A percentile compares a stretch with the other conserved stretches of the same genome.
These are phyloP conservation scores for Junonia oenone DNA, from an alignment of 2,888 invertebrate genomes.

Conservation along the genomic window DNA sequence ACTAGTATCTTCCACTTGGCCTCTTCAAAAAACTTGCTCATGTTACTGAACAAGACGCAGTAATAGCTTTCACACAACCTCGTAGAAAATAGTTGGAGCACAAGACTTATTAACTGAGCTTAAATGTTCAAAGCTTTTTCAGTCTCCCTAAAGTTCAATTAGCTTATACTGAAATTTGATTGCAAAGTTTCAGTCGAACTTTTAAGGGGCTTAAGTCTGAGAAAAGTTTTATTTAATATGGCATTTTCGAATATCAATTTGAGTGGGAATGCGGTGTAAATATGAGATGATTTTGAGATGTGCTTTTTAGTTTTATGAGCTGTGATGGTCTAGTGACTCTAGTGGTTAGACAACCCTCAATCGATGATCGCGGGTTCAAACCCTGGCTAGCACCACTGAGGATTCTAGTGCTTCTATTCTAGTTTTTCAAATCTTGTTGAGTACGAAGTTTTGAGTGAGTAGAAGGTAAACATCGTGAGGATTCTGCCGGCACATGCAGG, in stretches of 20 bases:
- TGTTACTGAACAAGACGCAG: conserved; percentile 1
- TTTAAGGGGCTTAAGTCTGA: conserved; percentile 54
- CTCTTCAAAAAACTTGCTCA: neutral
- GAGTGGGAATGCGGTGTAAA: neutral
- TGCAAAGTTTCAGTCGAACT: conserved; percentile 55
- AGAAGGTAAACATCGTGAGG: too few species aligned
- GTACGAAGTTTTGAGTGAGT: too few species aligned
- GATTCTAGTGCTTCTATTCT: too few species aligned
- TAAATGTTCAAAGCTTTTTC: conserved; percentile 46
- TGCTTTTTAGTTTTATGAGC: too few species aligned
- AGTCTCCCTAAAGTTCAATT: conserved; percentile 57
- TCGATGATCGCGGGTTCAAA: too few species aligned
- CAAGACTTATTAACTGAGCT: conserved; percentile 35
- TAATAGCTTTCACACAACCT: neutral
- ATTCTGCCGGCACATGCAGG: too few species aligned
- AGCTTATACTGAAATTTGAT: conserved; percentile 66
- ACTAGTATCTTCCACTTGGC: neutral
- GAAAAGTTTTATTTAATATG: conserved; percentile 33
- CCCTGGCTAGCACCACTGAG: too few species aligned
- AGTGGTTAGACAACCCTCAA: too few species aligned
- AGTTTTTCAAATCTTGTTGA: too few species aligned
- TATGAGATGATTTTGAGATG: neutral
- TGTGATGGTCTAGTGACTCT: too few species aligned
- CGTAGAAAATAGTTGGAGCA: neutral
- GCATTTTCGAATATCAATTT: conserved; percentile 21